phyloP scores from a whole-genome alignment of 1,140 invertebrate species.

The Phthorimaea operculella region DNA sequence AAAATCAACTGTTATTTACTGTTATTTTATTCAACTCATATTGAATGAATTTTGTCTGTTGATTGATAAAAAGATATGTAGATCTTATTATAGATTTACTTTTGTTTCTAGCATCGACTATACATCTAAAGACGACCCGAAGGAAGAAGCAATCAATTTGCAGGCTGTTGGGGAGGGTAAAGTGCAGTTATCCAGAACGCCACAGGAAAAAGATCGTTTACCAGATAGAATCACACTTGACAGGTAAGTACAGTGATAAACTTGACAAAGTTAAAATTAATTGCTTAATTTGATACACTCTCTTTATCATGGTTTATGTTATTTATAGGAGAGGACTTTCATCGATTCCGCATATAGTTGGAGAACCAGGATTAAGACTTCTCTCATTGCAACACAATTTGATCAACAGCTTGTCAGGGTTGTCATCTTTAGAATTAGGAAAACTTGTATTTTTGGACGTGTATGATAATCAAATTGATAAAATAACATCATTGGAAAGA shows the following conservation, averaged over 20 bases:
- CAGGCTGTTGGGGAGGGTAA: slow-evolving; percentile 68
- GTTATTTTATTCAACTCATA: too few relatives aligned
- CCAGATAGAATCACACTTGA: slow-evolving; percentile 83
- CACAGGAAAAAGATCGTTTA: slow-evolving; percentile 77
- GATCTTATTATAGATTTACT: too few relatives aligned
- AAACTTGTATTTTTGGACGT: slow-evolving; percentile 91
- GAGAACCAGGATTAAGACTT: slow-evolving; percentile 81
- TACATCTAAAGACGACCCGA: slow-evolving; percentile 39
- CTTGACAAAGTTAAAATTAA: neutral
- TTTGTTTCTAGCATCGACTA: slow-evolving; percentile 31
- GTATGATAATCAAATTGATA: slow-evolving; percentile 94
- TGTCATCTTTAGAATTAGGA: slow-evolving; percentile 69
- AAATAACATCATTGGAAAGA: slow-evolving; percentile 79
- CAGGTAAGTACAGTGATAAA: slow-evolving; percentile 41
- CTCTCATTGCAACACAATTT: slow-evolving; percentile 93
- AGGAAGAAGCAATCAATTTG: slow-evolving; percentile 45
- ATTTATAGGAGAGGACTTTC: slow-evolving; percentile 75
- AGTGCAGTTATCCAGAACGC: slow-evolving; percentile 73
- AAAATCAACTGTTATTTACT: too few relatives aligned
- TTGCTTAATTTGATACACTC: neutral
- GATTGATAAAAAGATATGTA: too few relatives aligned
- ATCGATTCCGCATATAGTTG: slow-evolving; percentile 81
- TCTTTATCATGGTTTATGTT: neutral
- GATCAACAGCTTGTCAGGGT: slow-evolving; percentile 76
- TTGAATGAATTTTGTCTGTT: too few relatives aligned